phyloP scores from a whole-genome alignment of 2,797 vertebrate species.

The Masticophis lateralis region DNA sequence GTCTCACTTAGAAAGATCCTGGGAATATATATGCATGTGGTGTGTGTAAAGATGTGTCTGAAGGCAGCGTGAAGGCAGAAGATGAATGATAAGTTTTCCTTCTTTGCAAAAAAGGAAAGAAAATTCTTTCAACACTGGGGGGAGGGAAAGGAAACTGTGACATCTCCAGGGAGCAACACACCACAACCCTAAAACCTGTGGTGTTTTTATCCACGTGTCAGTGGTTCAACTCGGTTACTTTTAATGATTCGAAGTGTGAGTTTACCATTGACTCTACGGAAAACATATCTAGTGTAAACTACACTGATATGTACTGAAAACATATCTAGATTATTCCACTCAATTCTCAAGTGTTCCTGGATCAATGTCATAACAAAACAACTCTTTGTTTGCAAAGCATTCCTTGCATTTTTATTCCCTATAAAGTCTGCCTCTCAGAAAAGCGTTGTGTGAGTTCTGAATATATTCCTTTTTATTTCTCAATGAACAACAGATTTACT shows the following conservation, averaged over 20 bases:
- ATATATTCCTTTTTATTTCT: background rate
- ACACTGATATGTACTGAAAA: background rate
- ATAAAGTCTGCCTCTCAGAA: background rate
- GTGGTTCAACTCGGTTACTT: background rate
- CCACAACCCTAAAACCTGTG: background rate
- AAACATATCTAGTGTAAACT: background rate
- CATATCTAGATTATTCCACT: background rate
- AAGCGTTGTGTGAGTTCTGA: background rate
- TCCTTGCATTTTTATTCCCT: background rate
- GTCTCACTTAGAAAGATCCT: background rate
- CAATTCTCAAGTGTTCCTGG: background rate
- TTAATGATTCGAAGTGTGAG: background rate
- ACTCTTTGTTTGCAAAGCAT: background rate
- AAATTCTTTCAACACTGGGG: background rate
- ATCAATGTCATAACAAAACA: background rate
- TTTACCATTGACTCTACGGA: background rate
- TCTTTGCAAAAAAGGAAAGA: background rate
- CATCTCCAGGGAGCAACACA: background rate
- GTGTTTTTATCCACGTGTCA: background rate
- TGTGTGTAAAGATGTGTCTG: background rate
- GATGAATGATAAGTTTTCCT: background rate
- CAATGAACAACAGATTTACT: background rate
- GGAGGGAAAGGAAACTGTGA: background rate
- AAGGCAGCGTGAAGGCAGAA: background rate
- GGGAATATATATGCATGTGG: background rate